Evolutionary conservation across 2,113 vertebrate genomes (phyloP).

Genomic region (Oxyruncus cristatus): DNA sequence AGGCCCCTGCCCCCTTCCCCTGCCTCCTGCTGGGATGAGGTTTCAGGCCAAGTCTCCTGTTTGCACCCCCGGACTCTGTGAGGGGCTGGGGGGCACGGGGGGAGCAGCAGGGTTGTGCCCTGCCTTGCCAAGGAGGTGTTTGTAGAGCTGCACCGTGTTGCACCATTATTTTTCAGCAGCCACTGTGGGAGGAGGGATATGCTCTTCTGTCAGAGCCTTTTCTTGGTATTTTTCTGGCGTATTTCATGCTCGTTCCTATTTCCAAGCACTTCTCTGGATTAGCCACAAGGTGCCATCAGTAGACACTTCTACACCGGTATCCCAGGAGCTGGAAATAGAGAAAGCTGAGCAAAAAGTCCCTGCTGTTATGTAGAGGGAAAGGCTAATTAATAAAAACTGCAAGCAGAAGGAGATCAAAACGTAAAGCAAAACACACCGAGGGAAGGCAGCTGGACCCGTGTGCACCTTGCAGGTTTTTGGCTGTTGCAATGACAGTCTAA

Average conservation of each 20-base stretch:
- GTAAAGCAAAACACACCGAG: background rate
- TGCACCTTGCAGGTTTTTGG: background rate
- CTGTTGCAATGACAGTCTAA: background rate
- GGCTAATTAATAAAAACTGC: background rate
- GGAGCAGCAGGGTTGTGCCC: background rate
- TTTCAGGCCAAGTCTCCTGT: background rate
- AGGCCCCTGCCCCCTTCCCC: background rate
- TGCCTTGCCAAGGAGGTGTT: background rate
- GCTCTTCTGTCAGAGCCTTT: background rate
- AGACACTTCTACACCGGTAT: background rate
- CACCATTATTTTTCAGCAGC: background rate
- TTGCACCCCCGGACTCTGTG: rapidly evolving
- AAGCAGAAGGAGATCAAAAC: background rate
- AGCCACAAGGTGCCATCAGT: constrained; percentile 72
- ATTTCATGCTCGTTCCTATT: background rate
- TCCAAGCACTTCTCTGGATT: constrained; percentile 51
- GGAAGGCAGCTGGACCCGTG: background rate
- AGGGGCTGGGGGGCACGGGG: rapidly evolving
- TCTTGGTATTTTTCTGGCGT: background rate
- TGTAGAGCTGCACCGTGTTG: background rate
- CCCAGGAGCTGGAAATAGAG: background rate
- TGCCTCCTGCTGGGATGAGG: background rate
- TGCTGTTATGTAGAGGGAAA: background rate
- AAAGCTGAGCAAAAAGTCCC: background rate
- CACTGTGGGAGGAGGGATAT: background rate